Percentiles rank a stretch among this genome's conserved stretches.
Evolutionary conservation across 2,797 vertebrate genomes (phyloP).

Genomic region (Myotis myotis): DNA sequence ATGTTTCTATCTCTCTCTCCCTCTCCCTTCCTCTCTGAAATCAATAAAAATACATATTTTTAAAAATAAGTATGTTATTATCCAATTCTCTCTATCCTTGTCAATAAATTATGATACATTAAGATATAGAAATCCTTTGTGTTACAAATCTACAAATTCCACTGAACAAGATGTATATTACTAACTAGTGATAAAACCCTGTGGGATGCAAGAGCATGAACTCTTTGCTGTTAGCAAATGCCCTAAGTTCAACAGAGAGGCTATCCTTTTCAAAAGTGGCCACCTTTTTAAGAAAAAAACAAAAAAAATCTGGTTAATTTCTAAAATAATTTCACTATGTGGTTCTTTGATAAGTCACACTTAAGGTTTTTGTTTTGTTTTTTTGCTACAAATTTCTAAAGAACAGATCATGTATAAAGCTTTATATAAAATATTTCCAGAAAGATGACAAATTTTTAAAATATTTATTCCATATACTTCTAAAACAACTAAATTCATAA

Average conservation of each 20-base stretch:
- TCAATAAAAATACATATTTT: no score
- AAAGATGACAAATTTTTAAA: neutral
- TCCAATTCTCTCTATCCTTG: neutral
- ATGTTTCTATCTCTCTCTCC: no score
- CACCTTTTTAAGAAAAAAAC: neutral
- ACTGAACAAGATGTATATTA: neutral
- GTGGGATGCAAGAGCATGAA: neutral
- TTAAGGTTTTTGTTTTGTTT: neutral
- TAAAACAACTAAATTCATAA: neutral
- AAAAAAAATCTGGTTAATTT: neutral
- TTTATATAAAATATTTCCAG: neutral
- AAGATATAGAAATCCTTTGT: neutral
- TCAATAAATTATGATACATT: neutral
- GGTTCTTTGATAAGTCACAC: neutral
- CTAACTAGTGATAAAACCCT: neutral
- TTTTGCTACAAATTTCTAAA: constrained; percentile 8
- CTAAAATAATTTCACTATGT: neutral
- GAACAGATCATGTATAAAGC: neutral
- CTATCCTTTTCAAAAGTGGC: neutral
- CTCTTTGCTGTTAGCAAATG: neutral
- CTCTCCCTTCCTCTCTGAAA: no score
- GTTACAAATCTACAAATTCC: neutral
- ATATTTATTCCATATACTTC: neutral
- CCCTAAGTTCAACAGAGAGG: neutral
- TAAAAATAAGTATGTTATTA: neutral